Base-by-base conservation (phyloP, 2,888 invertebrate species). In the Pseudococcus longispinus region DNA sequence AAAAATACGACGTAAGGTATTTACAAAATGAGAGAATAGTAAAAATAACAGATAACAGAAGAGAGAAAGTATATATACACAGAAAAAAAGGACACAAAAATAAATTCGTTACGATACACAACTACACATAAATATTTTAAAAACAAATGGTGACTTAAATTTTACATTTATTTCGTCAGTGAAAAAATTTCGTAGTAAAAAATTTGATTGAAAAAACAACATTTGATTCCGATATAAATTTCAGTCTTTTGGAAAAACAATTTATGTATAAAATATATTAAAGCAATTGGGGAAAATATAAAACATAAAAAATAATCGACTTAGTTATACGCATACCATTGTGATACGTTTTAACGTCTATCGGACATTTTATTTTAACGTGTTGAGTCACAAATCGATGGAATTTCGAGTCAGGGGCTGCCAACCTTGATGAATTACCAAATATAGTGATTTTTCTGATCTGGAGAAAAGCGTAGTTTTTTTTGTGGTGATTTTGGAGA, bases 31-130 rank as follows among this genome's bases (percentile, higher is more conserved):
- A 60, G n/a, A 60, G n/a, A 37, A 42, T 4, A 80, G 60, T 37
- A 84, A 60, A 18, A 37, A 42, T 4, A 80, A 84, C 60, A 84
- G 55, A 84, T 37, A 84, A 84, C 84, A 84, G 84, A 84, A 84
- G 84, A 84, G 84, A 84, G 84, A 84, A 84, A 51, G 60, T 84
- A 42, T 42, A 8, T 80, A 42, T 29, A 20, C n/a, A 42, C 5
- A 37, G 20, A 42, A 80, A 42, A 42, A 42, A 37, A 32, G 29
- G 29, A 80, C 20, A 20, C 26, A 80, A 3, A 80, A 80, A 80
- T 29, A 70, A 8, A 65, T 65, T 70, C 29, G 26, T 65, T 8
- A 32, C 26, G 26, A 74, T 74, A 32, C 32, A 29, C n/a, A n/a
- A n/a, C n/a, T n/a, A 74, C 74, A 74, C 13, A 18, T 74, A 32